Conservation (phyloP, 1,140 invertebrate species). For the Saccostrea glomerata region DNA sequence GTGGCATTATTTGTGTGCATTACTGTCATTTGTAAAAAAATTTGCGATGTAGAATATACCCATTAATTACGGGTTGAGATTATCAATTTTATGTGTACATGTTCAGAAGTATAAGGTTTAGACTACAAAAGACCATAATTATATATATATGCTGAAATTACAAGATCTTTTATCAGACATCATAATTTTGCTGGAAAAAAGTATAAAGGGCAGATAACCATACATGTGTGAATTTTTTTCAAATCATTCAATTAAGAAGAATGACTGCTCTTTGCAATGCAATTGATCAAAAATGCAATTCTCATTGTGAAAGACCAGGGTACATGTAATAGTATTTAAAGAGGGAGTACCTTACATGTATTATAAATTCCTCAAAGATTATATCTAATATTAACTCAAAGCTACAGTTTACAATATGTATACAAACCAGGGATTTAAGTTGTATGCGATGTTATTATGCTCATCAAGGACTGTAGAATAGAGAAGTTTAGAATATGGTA, state of each 20-base stretch:
- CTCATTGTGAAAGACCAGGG: slow-evolving; percentile 7
- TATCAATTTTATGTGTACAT: no score
- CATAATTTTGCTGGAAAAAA: no score
- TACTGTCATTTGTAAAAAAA: background rate
- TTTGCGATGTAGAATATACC: background rate
- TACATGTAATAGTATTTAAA: background rate
- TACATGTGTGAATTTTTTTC: background rate
- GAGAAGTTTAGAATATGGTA: background rate
- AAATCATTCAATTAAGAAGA: background rate
- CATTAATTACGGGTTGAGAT: no score
- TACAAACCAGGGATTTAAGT: background rate
- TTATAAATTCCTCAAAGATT: background rate
- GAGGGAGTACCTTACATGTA: background rate
- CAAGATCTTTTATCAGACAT: background rate
- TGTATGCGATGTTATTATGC: background rate
- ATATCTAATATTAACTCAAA: background rate
- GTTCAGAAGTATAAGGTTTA: slow-evolving; percentile 7
- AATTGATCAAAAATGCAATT: background rate
- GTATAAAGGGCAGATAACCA: background rate
- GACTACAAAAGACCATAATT: background rate
- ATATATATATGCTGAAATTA: background rate
- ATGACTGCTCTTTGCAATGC: background rate
- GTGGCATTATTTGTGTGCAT: background rate
- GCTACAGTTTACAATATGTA: background rate
- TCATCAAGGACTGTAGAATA: slow-evolving; percentile 1